Base-by-base conservation (phyloP, 2,113 vertebrate species). In the Mellivora capensis region DNA sequence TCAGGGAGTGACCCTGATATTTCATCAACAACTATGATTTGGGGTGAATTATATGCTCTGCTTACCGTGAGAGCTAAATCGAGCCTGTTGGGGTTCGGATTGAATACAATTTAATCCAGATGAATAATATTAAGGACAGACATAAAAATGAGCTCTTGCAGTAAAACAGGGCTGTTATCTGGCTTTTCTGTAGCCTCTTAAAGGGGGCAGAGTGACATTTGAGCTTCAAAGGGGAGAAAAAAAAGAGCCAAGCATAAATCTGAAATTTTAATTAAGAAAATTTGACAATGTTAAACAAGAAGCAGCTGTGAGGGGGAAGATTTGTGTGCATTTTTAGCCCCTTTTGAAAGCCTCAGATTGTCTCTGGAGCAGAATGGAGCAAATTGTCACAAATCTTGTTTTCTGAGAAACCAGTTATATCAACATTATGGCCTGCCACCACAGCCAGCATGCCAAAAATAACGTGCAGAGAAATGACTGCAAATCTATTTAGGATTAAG, bases 311-410 rank as follows among this genome's bases (percentile, higher is more conserved):
- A 86, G 79, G 67, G 93, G 94, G 93, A 77, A 88, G 93, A 87
- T 93, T 52, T 74, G 62, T 90, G 77, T 86, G 90, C 94, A 91
- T 96, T 98, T 97, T 96, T 97, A 97, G 96, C 37, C 54, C 76
- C 2, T 47, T 94, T 92, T 94, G 90, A 97, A 96, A 98, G 96
- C 94, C 54, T 97, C 95, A 52, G 90, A 96, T 95, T 94, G 91
- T 97, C 96, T 95, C 89, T 95, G 95, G 77, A 97, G 95, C 94
- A 97, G 80, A 97, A 97, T 92, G 90, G 93, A 94, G 87, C 71
- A 97, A 97, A 98, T 91, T 97, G 97, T 96, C 92, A 88, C 96
- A 95, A 94, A 97, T 98, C 97, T 97, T 98, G 94, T 97, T 97
- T 98, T 98, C 97, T 96, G 97, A 97, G 97, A 96, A 97, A 96